Conservation (phyloP, 2,113 vertebrate genomes). For the Ceratotherium simum region DNA sequence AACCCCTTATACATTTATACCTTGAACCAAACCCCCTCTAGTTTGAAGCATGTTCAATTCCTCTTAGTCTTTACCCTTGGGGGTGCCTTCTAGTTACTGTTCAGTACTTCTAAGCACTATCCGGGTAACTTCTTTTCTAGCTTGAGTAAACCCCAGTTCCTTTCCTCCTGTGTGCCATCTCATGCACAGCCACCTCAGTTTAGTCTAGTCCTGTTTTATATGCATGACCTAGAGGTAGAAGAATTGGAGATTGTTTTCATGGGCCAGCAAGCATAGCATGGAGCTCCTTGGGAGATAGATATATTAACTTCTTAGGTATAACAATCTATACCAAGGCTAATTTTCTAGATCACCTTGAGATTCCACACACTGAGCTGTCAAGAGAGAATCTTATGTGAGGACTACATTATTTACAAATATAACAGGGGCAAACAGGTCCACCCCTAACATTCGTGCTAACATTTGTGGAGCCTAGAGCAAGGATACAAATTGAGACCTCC, state of each 20-base stretch:
- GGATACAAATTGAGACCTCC: neutral
- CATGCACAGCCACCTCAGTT: neutral
- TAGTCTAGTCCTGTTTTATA: constrained; percentile 44
- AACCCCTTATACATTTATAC: neutral
- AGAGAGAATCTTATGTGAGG: neutral
- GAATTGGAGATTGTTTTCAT: constrained; percentile 37
- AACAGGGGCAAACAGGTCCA: neutral
- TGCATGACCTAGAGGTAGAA: constrained; percentile 21
- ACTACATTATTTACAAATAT: constrained; percentile 8
- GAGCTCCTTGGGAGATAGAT: constrained; percentile 8
- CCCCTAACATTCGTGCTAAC: neutral
- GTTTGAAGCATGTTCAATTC: neutral
- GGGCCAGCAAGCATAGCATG: constrained; percentile 4
- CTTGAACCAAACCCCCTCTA: neutral
- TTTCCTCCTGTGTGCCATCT: neutral
- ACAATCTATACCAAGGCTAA: neutral
- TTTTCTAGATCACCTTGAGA: constrained; percentile 41
- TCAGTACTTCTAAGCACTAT: neutral
- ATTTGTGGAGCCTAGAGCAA: neutral
- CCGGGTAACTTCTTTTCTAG: neutral
- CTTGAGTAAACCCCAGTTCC: constrained; percentile 43
- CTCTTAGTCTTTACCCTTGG: neutral
- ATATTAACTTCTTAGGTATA: neutral
- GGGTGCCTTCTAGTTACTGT: constrained; percentile 14
- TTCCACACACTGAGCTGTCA: neutral